Percentiles rank a stretch among this genome's conserved stretches.
These are phyloP conservation scores for Crenichthys baileyi DNA, from an alignment of 2,797 vertebrate genomes.

Conservation along the genomic window DNA sequence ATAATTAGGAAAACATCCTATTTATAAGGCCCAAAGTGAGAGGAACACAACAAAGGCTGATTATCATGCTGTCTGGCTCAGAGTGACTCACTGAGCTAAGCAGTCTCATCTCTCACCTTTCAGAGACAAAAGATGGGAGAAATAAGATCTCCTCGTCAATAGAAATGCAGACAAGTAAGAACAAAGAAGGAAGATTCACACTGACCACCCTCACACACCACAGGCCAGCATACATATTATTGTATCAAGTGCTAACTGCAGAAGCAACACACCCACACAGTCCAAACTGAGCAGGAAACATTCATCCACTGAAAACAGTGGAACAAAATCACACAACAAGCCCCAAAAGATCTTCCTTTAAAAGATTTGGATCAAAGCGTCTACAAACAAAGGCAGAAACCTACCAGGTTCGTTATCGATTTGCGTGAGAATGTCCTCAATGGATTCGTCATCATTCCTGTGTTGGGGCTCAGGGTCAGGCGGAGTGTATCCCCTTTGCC, in stretches of 20 bases:
- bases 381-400: constrained; percentile 16
- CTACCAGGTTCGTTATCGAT: constrained; percentile 95
- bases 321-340: constrained; percentile 18
- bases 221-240: constrained; percentile 29
- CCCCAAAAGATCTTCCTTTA: neutral
- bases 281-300: constrained; percentile 38
- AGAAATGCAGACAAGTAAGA: constrained; percentile 17
- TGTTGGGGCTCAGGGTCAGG: constrained; percentile 86
- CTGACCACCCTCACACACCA: constrained; percentile 29
- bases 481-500: constrained; percentile 92
- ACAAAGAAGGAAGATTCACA: constrained; percentile 23
- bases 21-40: constrained; percentile 6
- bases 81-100: constrained; percentile 45
- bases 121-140: constrained; percentile 56
- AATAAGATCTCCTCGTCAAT: constrained; percentile 45
- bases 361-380: neutral
- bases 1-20: constrained; percentile 21
- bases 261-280: constrained; percentile 48
- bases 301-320: constrained; percentile 36
- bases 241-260: constrained; percentile 29
- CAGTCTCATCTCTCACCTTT: constrained; percentile 40
- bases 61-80: constrained; percentile 24
- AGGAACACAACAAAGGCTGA: constrained; percentile 10
- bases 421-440: constrained; percentile 95
- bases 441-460: constrained; percentile 86